Conservation (phyloP, 1,140 invertebrate species). For the Macrotrachela quadricornifera region DNA sequence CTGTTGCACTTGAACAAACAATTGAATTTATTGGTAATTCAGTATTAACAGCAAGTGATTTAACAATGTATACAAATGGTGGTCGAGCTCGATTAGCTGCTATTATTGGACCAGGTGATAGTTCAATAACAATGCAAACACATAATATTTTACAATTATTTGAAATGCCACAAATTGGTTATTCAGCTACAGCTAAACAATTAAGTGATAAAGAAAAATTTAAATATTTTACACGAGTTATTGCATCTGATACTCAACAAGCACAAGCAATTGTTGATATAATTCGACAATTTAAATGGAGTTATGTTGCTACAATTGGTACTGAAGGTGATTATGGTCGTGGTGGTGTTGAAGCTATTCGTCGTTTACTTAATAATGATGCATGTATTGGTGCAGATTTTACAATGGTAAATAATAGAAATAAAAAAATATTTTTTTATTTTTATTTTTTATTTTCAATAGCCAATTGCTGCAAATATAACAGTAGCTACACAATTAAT, state of each 20-base stretch:
- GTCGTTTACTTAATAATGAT: neutral
- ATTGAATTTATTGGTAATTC: constrained; percentile 50
- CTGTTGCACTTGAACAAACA: constrained; percentile 53
- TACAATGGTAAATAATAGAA: too few relatives aligned
- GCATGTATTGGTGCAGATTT: too few relatives aligned
- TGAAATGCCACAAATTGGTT: constrained; percentile 57
- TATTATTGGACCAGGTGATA: constrained; percentile 46
- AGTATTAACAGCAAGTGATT: constrained; percentile 14
- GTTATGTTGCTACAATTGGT: constrained; percentile 56
- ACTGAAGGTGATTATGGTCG: constrained; percentile 34
- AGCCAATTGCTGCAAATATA: too few relatives aligned
- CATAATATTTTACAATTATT: constrained; percentile 60
- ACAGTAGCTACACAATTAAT: too few relatives aligned
- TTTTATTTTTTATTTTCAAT: too few relatives aligned
- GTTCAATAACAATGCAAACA: constrained; percentile 46
- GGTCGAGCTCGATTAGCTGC: constrained; percentile 37
- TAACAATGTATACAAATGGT: neutral
- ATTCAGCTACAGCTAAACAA: constrained; percentile 53
- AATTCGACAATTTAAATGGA: constrained; percentile 52
- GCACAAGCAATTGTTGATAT: constrained; percentile 51
- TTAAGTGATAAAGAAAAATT: constrained; percentile 54
- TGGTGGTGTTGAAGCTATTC: constrained; percentile 4
- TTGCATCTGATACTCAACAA: constrained; percentile 58
- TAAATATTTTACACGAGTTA: constrained; percentile 54
- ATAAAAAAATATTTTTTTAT: too few relatives aligned